phyloP scores from a whole-genome alignment of 2,888 invertebrate genomes.

The Pollenia griseotomentosa region DNA sequence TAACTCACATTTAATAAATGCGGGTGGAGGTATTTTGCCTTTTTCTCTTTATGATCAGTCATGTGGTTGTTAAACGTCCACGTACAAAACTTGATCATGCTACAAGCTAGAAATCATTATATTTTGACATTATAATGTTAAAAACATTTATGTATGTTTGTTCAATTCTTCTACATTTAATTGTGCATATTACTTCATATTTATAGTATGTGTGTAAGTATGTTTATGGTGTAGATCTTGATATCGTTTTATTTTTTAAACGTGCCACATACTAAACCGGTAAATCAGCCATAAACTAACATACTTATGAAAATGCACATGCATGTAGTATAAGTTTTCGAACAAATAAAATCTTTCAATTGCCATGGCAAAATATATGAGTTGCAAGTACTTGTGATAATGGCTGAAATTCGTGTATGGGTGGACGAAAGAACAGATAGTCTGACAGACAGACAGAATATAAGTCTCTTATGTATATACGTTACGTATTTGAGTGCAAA shows the following conservation, averaged over 20 bases:
- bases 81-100: constrained; percentile 23
- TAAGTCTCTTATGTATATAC: background rate
- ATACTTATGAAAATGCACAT: background rate
- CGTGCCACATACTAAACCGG: constrained; percentile 66
- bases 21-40: constrained; percentile 39
- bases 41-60: constrained; percentile 1
- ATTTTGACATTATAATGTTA: constrained; percentile 22
- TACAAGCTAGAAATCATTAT: constrained; percentile 13
- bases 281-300: constrained; percentile 47
- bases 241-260: constrained; percentile 27
- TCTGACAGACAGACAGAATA: background rate
- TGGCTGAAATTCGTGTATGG: constrained; percentile 47
- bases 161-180: background rate
- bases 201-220: background rate
- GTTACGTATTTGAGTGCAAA: constrained; percentile 32
- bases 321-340: background rate
- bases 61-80: constrained; percentile 4
- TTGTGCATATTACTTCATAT: background rate
- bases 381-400: constrained; percentile 44
- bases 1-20: constrained; percentile 21
- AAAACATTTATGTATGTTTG: constrained; percentile 32
- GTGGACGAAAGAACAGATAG: background rate
- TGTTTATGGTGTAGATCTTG: background rate
- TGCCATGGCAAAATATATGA: constrained; percentile 54
- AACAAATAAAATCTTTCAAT: constrained; percentile 20